These are phyloP conservation scores for Penaeus japonicus DNA, from an alignment of 1,140 invertebrate genomes.

Conservation along the genomic window DNA sequence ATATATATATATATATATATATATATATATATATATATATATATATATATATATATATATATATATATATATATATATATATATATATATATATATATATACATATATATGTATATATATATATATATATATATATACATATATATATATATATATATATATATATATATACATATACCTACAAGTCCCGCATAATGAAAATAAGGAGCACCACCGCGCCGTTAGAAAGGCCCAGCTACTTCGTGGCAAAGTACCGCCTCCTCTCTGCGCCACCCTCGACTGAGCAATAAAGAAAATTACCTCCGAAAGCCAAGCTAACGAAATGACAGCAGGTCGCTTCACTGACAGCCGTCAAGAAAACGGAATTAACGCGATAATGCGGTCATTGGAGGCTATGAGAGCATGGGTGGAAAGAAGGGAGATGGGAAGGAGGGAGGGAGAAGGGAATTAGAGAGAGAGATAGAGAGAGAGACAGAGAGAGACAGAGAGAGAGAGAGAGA, in stretches of 20 bases:
- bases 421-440: no score
- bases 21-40: background rate
- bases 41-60: slow-evolving; percentile 12
- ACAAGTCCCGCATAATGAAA: background rate
- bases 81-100: background rate
- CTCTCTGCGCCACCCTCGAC: no score
- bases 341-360: no score
- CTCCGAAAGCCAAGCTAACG: no score
- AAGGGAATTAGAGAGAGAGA: no score
- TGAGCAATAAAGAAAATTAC: no score
- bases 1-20: background rate
- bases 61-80: slow-evolving; percentile 4
- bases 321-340: no score
- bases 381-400: background rate
- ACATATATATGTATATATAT: background rate
- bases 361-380: no score
- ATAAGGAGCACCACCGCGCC: background rate
- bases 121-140: background rate
- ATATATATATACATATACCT: background rate
- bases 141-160: background rate
- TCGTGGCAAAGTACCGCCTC: background rate
- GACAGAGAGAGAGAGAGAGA: no score
- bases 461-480: no score
- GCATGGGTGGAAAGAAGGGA: background rate
- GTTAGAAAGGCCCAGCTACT: background rate